Percentiles rank a stretch among this genome's conserved stretches.
These are phyloP conservation scores for Zenarchopterus dispar DNA, from an alignment of 2,797 vertebrate genomes.

Conservation along the genomic window DNA sequence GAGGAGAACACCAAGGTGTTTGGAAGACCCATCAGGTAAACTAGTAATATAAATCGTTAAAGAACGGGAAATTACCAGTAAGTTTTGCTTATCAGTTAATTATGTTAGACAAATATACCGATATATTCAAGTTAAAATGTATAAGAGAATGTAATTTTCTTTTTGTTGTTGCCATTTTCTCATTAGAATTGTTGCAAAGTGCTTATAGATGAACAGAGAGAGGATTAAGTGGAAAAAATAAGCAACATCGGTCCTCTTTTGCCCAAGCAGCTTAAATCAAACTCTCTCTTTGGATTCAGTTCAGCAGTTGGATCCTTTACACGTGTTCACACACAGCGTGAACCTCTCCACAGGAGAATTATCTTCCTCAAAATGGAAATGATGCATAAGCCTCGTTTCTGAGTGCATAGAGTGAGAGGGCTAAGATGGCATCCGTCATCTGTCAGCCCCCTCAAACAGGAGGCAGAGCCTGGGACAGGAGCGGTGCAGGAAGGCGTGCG, in stretches of 20 bases:
- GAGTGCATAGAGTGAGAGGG: conserved; percentile 24
- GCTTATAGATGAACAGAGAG: not conserved
- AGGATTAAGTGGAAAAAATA: conserved; percentile 2
- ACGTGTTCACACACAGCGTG: not conserved
- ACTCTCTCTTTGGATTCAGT: not conserved
- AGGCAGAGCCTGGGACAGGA: conserved; percentile 43
- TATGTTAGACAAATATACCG: too few relatives aligned
- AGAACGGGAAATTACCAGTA: not conserved
- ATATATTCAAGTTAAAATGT: too few relatives aligned
- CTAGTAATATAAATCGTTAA: not conserved
- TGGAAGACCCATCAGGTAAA: conserved; percentile 92
- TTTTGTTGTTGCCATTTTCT: not conserved
- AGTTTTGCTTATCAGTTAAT: too few relatives aligned
- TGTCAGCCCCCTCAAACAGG: conserved; percentile 42
- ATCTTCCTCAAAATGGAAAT: conserved; percentile 29
- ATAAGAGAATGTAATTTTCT: too few relatives aligned
- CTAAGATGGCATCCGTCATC: conserved; percentile 44
- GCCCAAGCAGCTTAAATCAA: not conserved
- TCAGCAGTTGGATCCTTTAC: not conserved
- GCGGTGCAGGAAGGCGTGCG: conserved; percentile 43
- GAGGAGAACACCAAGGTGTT: conserved; percentile 92
- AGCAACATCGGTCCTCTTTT: too few relatives aligned
- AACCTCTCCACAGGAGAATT: conserved; percentile 9
- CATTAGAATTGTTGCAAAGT: not conserved
- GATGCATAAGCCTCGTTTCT: conserved; percentile 1